phyloP scores from a whole-genome alignment of 2,888 invertebrate species.

The Lasioglossum calceatum region DNA sequence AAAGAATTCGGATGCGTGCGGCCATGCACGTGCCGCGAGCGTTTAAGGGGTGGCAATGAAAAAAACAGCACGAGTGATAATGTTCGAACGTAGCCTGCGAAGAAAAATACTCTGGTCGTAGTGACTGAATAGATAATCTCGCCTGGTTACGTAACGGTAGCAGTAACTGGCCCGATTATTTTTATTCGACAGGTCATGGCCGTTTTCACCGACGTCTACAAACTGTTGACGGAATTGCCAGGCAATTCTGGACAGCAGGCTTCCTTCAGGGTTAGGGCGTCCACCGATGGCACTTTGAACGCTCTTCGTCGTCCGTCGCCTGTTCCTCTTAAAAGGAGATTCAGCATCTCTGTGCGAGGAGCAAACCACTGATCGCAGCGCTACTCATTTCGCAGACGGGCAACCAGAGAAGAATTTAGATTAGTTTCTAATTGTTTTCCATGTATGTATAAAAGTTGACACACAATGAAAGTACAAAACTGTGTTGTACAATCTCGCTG shows the following conservation, averaged over 20 bases:
- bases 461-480: neutral
- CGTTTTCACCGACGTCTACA: constrained; percentile 89
- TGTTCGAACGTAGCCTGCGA: constrained; percentile 35
- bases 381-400: neutral
- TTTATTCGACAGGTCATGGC: constrained; percentile 87
- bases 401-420: neutral
- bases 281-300: constrained; percentile 87
- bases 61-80: constrained; percentile 53
- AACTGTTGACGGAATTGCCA: constrained; percentile 79
- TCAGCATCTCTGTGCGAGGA: constrained; percentile 92
- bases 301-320: constrained; percentile 70
- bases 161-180: constrained; percentile 60
- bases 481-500: neutral
- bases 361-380: constrained; percentile 58
- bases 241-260: constrained; percentile 83
- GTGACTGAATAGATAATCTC: constrained; percentile 62
- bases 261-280: constrained; percentile 91
- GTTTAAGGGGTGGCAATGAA: constrained; percentile 18
- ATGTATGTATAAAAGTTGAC: neutral
- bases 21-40: constrained; percentile 29
- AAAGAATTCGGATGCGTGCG: neutral
- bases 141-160: constrained; percentile 59
- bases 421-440: neutral
- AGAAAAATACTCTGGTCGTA: constrained; percentile 47
- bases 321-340: constrained; percentile 83